phyloP scores from a whole-genome alignment of 2,113 vertebrate species.

The Cercocebus atys region DNA sequence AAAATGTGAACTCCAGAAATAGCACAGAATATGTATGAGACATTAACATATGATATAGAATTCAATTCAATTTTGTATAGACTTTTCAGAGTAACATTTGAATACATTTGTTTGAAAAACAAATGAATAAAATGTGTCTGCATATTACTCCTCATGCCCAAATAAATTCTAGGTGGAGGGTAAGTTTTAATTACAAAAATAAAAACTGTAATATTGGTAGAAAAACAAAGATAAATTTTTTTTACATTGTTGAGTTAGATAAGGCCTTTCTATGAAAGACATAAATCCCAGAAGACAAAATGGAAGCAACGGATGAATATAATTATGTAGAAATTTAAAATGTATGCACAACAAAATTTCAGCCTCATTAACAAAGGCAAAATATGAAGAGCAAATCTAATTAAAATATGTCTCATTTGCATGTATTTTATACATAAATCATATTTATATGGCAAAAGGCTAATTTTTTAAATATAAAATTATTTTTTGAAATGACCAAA shows the following conservation, averaged over 20 bases:
- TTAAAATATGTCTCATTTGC: neutral
- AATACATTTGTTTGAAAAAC: neutral
- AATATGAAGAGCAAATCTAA: neutral
- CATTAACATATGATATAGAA: neutral
- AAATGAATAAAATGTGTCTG: neutral
- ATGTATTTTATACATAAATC: neutral
- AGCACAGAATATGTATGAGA: neutral
- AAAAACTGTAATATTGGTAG: neutral
- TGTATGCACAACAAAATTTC: neutral
- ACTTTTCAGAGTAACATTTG: neutral
- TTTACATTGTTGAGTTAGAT: neutral
- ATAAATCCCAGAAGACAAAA: neutral
- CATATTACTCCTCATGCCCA: neutral
- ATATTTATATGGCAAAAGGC: neutral
- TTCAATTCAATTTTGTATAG: neutral
- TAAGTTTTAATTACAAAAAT: neutral
- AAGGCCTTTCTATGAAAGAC: neutral
- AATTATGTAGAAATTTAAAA: neutral
- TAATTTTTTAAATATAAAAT: slow-evolving; percentile 8
- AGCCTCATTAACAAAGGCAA: neutral
- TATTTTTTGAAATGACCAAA: neutral
- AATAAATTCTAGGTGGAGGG: neutral
- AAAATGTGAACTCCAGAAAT: neutral
- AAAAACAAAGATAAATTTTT: neutral
- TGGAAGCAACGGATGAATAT: neutral